Conservation (phyloP, 2,113 vertebrate species). For the Sarotherodon lohbergeri region DNA sequence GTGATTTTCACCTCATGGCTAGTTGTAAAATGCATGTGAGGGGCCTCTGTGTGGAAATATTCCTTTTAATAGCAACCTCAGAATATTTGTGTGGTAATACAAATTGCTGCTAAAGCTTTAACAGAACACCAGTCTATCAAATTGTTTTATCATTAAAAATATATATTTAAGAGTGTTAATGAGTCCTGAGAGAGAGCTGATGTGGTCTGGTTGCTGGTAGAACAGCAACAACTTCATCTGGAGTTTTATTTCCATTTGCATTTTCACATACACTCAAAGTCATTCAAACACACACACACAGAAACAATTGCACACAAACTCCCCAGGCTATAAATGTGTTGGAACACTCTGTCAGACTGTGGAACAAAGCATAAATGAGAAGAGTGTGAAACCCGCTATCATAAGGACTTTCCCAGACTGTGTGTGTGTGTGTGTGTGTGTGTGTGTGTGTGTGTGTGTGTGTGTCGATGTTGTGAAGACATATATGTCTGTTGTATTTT, state of each 20-base stretch:
- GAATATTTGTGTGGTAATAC: constrained; percentile 12
- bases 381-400: constrained; percentile 3
- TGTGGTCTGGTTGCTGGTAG: background rate
- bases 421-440: background rate
- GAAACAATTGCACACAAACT: background rate
- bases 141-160: constrained; percentile 8
- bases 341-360: constrained; percentile 9
- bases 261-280: background rate
- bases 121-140: background rate
- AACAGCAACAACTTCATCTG: background rate
- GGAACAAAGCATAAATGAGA: constrained; percentile 20
- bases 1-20: background rate
- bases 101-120: constrained; percentile 21
- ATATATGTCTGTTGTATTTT: background rate
- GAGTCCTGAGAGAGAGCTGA: background rate
- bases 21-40: background rate
- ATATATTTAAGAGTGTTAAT: background rate
- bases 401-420: constrained; percentile 31
- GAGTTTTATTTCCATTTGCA: background rate
- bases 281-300: background rate
- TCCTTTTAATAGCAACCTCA: background rate
- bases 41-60: constrained; percentile 7
- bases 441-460: background rate
- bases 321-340: constrained; percentile 22
- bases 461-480: background rate